A percentile compares a stretch with the other conserved stretches of the same genome.
Conservation (phyloP, 2,797 vertebrate species). For the Brachyalestes nurse region DNA sequence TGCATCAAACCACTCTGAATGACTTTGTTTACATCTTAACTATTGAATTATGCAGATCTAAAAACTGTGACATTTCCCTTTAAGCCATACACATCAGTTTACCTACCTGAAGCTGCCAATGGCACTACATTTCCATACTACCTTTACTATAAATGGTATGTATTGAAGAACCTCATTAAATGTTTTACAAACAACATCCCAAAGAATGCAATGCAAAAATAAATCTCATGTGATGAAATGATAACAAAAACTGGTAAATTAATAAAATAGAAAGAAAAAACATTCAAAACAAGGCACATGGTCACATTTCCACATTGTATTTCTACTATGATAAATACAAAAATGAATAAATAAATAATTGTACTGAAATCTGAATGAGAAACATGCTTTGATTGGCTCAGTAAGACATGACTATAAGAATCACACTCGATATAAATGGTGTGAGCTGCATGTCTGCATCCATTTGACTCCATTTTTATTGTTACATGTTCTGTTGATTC, state of each 20-base stretch:
- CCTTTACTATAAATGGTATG: slow-evolving; percentile 46
- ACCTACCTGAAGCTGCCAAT: neutral
- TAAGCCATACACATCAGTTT: neutral
- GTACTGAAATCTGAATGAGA: neutral
- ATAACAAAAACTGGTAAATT: slow-evolving; percentile 23
- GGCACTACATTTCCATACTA: too few species aligned
- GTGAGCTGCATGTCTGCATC: slow-evolving; percentile 80
- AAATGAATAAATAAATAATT: slow-evolving; percentile 36
- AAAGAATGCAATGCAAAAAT: slow-evolving; percentile 12
- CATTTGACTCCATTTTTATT: slow-evolving; percentile 82
- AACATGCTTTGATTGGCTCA: slow-evolving; percentile 5
- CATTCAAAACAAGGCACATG: slow-evolving; percentile 9
- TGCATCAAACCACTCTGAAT: too few species aligned
- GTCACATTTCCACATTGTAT: slow-evolving; percentile 25
- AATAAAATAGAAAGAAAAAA: neutral
- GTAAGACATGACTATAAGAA: slow-evolving; percentile 70
- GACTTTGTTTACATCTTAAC: too few species aligned
- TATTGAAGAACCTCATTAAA: slow-evolving; percentile 44
- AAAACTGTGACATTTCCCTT: neutral
- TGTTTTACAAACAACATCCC: slow-evolving; percentile 42
- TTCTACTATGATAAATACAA: slow-evolving; percentile 10
- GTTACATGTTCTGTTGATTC: slow-evolving; percentile 70
- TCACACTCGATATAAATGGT: slow-evolving; percentile 77
- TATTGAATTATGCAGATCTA: neutral
- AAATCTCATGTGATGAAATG: slow-evolving; percentile 22